Evolutionary conservation across 2,113 vertebrate species (phyloP), one percentile per base, ranked within the genome.

Genomic region (Anser cygnoides): DNA sequence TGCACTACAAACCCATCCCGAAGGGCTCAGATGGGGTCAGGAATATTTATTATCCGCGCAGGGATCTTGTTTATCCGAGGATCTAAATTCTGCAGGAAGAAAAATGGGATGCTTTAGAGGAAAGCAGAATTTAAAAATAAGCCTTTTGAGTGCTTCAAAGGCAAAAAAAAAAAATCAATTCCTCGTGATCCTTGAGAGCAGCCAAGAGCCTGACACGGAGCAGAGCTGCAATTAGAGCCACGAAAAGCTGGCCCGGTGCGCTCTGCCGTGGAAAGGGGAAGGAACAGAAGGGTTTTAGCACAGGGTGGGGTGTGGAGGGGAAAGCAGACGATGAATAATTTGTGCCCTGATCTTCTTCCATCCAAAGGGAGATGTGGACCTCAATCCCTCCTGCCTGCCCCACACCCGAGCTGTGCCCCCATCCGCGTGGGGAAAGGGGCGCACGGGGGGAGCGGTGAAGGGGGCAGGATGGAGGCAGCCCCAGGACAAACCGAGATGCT

Each of bases 61-160:
- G 55, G 54, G 41, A 61, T 72, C 68, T 44, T 35, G 55, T 72
- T 88, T 81, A 84, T 44, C 65, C 11, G 3, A 50, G 59, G 68
- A 31, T 66, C 74, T 49, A 61, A 57, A n/a, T 70, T 59, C 77
- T 49, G 55, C 50, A 31, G 15, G 67, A 49, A 55, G 72, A 61
- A 59, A 87, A 73, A 54, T 18, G 10, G 17, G 39, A n/a, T 68
- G 77, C 84, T 92, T 55, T 12, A 46, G 49, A 74, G 82, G 49
- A 46, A 73, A 90, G 66, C 37, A 8, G 66, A 68, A 54, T 70
- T 90, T 92, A 71, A 92, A 95, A 92, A 92, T 84, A 87, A 89
- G 43, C 25, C 26, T 22, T 92, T 83, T 79, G 82, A 83, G 74
- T 54, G 78, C 82, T 90, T 90, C 77, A 74, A 74, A 82, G 43